phyloP scores from a whole-genome alignment of 1,140 invertebrate genomes.

The Linepithema humile region DNA sequence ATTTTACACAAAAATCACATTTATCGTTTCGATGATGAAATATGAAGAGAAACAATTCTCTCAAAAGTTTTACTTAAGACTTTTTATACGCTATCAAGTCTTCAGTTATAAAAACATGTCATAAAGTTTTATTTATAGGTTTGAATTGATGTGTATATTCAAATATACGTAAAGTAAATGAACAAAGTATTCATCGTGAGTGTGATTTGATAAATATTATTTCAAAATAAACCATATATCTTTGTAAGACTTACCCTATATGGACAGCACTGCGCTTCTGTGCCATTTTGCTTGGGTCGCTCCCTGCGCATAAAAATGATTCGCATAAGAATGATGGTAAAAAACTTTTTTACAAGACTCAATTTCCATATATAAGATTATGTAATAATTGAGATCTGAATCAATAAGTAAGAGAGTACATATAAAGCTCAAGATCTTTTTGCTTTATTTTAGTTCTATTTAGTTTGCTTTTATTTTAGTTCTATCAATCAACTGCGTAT shows the following conservation, averaged over 20 bases:
- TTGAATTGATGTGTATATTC: background rate
- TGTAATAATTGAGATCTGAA: background rate
- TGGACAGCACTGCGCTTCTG: slow-evolving; percentile 86
- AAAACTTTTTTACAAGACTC: background rate
- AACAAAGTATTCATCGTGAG: too few species aligned
- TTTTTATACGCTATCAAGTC: background rate
- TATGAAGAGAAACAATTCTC: background rate
- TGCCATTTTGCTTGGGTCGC: slow-evolving; percentile 86
- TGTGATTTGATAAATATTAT: background rate
- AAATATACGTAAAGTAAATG: background rate
- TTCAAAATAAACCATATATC: background rate
- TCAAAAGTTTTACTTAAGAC: background rate
- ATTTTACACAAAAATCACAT: background rate
- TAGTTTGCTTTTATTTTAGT: too few species aligned
- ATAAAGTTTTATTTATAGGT: background rate
- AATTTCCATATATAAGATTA: background rate
- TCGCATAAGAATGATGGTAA: slow-evolving; percentile 4
- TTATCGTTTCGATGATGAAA: too few species aligned
- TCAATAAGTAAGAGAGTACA: background rate
- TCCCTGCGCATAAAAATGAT: slow-evolving; percentile 81
- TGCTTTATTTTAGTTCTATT: background rate
- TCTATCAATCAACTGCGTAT: background rate
- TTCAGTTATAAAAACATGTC: background rate
- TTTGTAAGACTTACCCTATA: slow-evolving; percentile 85
- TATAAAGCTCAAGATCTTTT: background rate